Evolutionary conservation across 2,113 vertebrate species (phyloP), one percentile per base, ranked within the genome.

Genomic region (Saccopteryx bilineata): DNA sequence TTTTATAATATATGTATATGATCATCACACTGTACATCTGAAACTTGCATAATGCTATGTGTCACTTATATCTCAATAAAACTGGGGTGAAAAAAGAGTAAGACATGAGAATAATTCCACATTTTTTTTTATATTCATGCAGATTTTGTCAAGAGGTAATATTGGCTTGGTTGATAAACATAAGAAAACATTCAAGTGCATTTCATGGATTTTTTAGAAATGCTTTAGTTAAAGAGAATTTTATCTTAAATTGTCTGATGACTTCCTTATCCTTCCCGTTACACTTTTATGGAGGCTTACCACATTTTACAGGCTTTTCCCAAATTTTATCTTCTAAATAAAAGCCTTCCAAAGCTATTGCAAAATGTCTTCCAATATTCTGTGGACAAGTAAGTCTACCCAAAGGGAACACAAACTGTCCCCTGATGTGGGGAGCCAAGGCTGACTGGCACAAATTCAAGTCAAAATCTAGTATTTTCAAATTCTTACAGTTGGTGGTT

Each of bases 271-370:
- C 18, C 23, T 24, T 83, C 14, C 14, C 52, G 14, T 69, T 24
- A 52, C 2, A 48, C 0, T 78, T 7, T 85, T 83, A 19, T 56
- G 74, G 87, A 93, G 63, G 24, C 26, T 65, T 75, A 33, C 13
- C 61, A 19, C 28, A 84, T 56, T 13, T 86, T 78, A 78, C 18
- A 78, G 21, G 71, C 17, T 52, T 56, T 66, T 93, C 60, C 14
- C 33, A 72, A 71, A 76, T 91, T 87, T 93, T 21, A 76, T 17
- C 50, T 85, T 17, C 23, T 60, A 82, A 96, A 81, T 71, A 78
- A 93, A 87, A 91, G n/a, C 39, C 8, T 86, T 72, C 85, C 74
- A 92, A 88, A 15, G 23, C 19, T 65, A 14, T 39, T 86, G 46
- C 75, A n/a, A 95, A 95, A 78, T 69, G 58, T 15, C 12, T 68